phyloP scores from a whole-genome alignment of 2,113 vertebrate genomes.

The Indicator indicator region DNA sequence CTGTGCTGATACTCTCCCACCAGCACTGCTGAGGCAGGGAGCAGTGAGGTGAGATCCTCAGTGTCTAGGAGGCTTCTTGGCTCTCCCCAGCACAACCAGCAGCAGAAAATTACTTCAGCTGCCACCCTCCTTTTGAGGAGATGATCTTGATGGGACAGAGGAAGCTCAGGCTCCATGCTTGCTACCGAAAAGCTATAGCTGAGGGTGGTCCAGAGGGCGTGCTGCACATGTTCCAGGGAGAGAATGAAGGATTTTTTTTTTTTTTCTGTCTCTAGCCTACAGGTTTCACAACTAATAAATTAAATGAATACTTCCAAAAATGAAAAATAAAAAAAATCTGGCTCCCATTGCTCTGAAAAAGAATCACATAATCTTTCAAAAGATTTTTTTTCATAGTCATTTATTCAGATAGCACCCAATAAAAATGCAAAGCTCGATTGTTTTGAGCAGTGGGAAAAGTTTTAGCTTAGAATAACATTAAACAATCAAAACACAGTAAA shows the following conservation, averaged over 20 bases:
- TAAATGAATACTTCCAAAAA: constrained; percentile 40
- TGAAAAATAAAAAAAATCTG: background rate
- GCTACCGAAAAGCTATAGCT: background rate
- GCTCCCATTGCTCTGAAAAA: background rate
- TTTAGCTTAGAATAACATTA: constrained; percentile 30
- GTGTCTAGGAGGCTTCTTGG: background rate
- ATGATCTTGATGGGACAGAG: background rate
- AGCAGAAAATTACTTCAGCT: background rate
- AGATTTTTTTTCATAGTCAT: background rate
- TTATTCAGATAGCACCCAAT: constrained; percentile 45
- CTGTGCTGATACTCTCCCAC: background rate
- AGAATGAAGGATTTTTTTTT: constrained; percentile 47
- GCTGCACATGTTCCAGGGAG: background rate
- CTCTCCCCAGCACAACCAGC: background rate
- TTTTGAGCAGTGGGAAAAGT: constrained; percentile 18
- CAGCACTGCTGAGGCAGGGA: background rate
- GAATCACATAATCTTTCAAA: constrained; percentile 14
- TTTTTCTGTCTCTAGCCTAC: constrained; percentile 9
- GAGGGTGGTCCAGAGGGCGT: constrained; percentile 7
- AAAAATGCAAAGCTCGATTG: constrained; percentile 45
- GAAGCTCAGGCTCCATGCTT: background rate
- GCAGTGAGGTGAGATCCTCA: rapidly evolving
- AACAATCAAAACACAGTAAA: constrained; percentile 24
- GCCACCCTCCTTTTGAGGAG: background rate
- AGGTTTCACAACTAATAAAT: constrained; percentile 51